Base-by-base conservation (phyloP, 1,140 invertebrate species). In the Patella vulgata region DNA sequence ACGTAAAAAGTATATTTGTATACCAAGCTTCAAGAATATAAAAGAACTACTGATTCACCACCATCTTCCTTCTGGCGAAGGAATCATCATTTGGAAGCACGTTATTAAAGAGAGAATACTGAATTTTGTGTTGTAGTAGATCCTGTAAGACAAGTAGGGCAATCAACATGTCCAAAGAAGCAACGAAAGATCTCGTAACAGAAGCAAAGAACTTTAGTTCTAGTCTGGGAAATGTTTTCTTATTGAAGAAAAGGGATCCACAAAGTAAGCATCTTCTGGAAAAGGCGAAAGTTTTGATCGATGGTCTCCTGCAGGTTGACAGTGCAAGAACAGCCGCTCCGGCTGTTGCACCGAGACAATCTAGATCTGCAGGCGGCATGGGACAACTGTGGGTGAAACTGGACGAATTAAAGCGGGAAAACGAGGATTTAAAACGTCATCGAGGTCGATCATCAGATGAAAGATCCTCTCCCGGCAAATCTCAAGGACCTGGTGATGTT, bases 311-410 rank as follows among this genome's bases (percentile, higher is more conserved):
- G 25, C 63, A 68, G n/a, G 77, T 75, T 28, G 66, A 66, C 19
- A 25, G n/a, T 23, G 52, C 70, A 23, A 66, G 67, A 47, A 62
- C 63, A n/a, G 19, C 60, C 17, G 12, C 59, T 14, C 44, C 50
- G 44, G 12, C 57, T 8, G 58, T 48, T n/a, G 58, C 65, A 23
- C 64, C 70, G 4, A 28, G 66, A 19, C 54, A 31, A 47, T 27
- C 42, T 19, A 14, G 66, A 25, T 0, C 58, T 50, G 27, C 51
- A 6, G 59, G 66, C 8, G 68, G 77, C 9, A 81, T 81, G 79
- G 79, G 79, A 0, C 79, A 81, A 44, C 60, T 81, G 19, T 81
- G 79, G 79, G 72, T 79, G 8, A 79, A 81, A 57, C 63, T 81
- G 50, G 79, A 81, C 55, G 79, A 81, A 44, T 54, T 81, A 25